phyloP scores from a whole-genome alignment of 2,797 vertebrate species.

The Falco cherrug region DNA sequence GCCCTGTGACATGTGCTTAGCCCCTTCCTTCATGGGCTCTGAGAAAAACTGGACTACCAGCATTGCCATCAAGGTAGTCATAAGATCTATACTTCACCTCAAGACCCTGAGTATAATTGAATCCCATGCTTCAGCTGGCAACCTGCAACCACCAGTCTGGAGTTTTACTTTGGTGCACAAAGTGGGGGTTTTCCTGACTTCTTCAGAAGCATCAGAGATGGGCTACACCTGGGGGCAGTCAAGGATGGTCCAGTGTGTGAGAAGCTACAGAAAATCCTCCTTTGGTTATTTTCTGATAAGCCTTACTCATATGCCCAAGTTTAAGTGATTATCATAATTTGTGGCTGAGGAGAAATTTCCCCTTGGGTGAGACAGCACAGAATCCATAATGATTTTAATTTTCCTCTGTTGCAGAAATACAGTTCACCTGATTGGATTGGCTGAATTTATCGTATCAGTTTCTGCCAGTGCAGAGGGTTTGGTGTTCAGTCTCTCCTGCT shows the following conservation, averaged over 20 bases:
- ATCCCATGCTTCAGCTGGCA: background rate
- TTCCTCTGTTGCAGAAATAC: background rate
- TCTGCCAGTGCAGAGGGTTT: background rate
- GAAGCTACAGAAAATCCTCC: background rate
- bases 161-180: background rate
- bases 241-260: background rate
- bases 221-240: background rate
- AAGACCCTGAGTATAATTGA: background rate
- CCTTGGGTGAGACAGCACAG: background rate
- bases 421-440: background rate
- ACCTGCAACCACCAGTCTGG: background rate
- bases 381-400: background rate
- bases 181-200: background rate
- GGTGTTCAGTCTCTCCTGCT: background rate
- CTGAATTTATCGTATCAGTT: background rate
- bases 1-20: background rate
- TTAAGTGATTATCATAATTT: background rate
- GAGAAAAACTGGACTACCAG: background rate
- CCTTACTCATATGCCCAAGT: background rate
- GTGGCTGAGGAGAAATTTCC: background rate
- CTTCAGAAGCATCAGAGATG: background rate
- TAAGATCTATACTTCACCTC: background rate
- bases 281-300: background rate
- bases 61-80: background rate
- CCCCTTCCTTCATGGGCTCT: background rate